Percentiles rank a stretch among this genome's conserved stretches.
These are phyloP conservation scores for Zaprionus lachaisei DNA, from an alignment of 1,140 invertebrate genomes.

Conservation along the genomic window DNA sequence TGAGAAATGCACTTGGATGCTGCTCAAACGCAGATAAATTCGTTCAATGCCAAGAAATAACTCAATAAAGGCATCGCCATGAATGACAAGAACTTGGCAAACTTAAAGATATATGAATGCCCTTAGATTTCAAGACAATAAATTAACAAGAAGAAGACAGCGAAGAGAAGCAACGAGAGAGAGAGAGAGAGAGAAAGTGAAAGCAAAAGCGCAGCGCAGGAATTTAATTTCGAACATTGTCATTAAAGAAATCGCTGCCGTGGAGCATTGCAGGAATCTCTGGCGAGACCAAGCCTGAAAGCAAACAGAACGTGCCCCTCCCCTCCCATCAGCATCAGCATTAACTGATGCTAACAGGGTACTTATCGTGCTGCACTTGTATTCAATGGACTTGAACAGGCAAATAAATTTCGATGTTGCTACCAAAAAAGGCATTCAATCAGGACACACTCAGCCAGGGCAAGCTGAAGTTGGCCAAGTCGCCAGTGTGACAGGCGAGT, in stretches of 20 bases:
- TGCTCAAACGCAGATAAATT: conserved; percentile 55
- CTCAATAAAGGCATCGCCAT: conserved; percentile 66
- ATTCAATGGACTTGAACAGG: conserved; percentile 67
- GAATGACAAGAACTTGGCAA: conserved; percentile 76
- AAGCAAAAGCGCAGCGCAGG: conserved; percentile 44
- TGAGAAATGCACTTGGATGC: conserved; percentile 29
- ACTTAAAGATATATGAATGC: conserved; percentile 65
- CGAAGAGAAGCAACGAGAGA: background rate
- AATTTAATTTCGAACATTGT: conserved; percentile 64
- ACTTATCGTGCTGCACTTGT: conserved; percentile 44
- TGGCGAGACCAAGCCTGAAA: conserved; percentile 13
- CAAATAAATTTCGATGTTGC: conserved; percentile 55
- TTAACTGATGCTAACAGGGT: background rate
- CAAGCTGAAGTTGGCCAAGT: conserved; percentile 5
- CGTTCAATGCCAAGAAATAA: conserved; percentile 59
- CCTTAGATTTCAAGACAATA: conserved; percentile 63
- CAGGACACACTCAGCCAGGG: conserved; percentile 35
- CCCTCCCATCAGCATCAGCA: no score
- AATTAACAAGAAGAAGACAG: conserved; percentile 52
- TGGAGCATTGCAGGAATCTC: conserved; percentile 16
- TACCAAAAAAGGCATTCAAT: conserved; percentile 66
- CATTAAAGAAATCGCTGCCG: conserved; percentile 47
- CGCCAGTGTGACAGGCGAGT: conserved; percentile 12
- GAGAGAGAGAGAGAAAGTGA: background rate
- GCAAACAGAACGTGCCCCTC: conserved; percentile 16